phyloP scores from a whole-genome alignment of 1,140 invertebrate genomes.

The Drosophila pseudoobscura region DNA sequence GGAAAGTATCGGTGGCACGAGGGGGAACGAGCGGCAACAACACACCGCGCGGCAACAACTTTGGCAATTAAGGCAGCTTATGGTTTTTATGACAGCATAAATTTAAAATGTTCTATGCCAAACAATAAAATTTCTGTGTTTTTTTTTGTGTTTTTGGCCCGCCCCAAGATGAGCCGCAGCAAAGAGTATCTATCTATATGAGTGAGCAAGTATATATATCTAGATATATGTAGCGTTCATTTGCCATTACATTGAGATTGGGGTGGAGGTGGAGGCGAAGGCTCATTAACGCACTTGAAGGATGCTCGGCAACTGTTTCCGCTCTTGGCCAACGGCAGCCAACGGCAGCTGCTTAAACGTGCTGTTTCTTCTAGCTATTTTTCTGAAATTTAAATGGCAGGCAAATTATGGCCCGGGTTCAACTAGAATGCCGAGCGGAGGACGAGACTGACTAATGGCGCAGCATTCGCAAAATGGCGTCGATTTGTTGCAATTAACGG shows the following conservation, averaged over 20 bases:
- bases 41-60: slow-evolving; percentile 56
- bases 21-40: slow-evolving; percentile 20
- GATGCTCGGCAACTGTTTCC: slow-evolving; percentile 67
- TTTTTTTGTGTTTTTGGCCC: slow-evolving; percentile 19
- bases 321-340: slow-evolving; percentile 14
- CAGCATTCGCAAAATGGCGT: slow-evolving; percentile 58
- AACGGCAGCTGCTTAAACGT: not conserved
- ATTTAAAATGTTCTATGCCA: slow-evolving; percentile 76
- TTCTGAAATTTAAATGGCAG: slow-evolving; percentile 61
- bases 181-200: slow-evolving; percentile 18
- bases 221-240: slow-evolving; percentile 23
- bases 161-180: slow-evolving; percentile 52
- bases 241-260: slow-evolving; percentile 36
- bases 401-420: slow-evolving; percentile 37
- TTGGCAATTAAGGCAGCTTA: slow-evolving; percentile 80
- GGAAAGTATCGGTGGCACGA: slow-evolving; percentile 10
- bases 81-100: slow-evolving; percentile 81
- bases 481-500: slow-evolving; percentile 78
- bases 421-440: not conserved
- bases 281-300: slow-evolving; percentile 73
- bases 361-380: slow-evolving; percentile 18
- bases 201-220: slow-evolving; percentile 12
- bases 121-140: slow-evolving; percentile 56
- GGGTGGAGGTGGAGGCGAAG: not conserved
- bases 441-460: slow-evolving; percentile 55